phyloP scores from a whole-genome alignment of 2,113 vertebrate species.

The Chaenocephalus aceratus region DNA sequence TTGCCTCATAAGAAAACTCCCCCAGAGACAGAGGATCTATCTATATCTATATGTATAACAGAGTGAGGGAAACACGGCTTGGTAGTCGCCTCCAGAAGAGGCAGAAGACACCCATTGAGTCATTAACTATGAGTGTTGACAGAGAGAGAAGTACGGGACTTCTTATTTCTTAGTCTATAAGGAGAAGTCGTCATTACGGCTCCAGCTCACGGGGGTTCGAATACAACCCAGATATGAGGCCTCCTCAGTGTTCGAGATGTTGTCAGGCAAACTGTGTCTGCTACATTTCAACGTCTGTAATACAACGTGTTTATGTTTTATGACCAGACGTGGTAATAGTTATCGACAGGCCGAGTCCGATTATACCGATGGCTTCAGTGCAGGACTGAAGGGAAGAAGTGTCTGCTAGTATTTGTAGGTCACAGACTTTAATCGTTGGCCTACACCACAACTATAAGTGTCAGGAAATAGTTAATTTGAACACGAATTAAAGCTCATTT shows the following conservation, averaged over 20 bases:
- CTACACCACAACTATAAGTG: too few species aligned
- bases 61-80: constrained; percentile 44
- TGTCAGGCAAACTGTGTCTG: not conserved
- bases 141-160: not conserved
- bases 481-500: not conserved
- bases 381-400: not conserved
- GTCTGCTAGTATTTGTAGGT: constrained; percentile 5
- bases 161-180: too few species aligned
- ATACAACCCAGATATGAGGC: not conserved
- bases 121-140: constrained; percentile 3
- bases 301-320: not conserved
- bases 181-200: too few species aligned
- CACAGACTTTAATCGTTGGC: not conserved
- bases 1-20: constrained; percentile 67
- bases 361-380: not conserved
- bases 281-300: not conserved
- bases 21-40: constrained; percentile 44
- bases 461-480: not conserved
- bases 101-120: constrained; percentile 17
- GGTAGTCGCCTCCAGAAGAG: constrained; percentile 31
- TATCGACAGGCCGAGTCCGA: not conserved
- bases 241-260: not conserved
- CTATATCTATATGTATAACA: constrained; percentile 33
- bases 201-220: too few species aligned
- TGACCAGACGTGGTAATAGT: not conserved